Evolutionary conservation across 2,888 invertebrate species (phyloP).

Genomic region (Pemphredon lugubris): DNA sequence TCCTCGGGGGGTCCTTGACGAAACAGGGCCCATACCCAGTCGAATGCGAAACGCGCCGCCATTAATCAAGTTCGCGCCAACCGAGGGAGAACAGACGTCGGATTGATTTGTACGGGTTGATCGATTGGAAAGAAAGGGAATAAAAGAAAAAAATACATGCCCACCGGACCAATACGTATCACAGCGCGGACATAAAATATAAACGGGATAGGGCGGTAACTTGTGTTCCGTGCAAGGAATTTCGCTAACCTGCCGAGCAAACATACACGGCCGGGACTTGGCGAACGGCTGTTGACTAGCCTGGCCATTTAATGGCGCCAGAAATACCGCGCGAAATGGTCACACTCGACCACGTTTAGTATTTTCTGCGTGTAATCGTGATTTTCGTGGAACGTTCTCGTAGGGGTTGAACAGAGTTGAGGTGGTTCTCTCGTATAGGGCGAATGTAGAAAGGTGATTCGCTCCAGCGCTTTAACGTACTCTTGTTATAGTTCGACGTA

Average conservation of each 20-base stretch:
- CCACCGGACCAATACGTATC: slow-evolving; percentile 13
- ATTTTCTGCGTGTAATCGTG: slow-evolving; percentile 18
- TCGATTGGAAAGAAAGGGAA: slow-evolving; percentile 25
- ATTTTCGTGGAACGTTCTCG: slow-evolving; percentile 5
- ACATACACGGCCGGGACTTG: slow-evolving; percentile 32
- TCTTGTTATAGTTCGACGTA: too few relatives aligned
- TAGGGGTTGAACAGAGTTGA: not conserved
- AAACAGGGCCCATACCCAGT: slow-evolving; percentile 16
- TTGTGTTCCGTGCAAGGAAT: slow-evolving; percentile 50
- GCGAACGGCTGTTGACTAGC: slow-evolving; percentile 59
- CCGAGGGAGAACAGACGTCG: not conserved
- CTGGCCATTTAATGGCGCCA: slow-evolving; percentile 63
- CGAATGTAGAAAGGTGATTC: too few relatives aligned
- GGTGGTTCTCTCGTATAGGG: too few relatives aligned
- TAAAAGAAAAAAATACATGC: slow-evolving; percentile 11
- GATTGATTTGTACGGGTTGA: slow-evolving; percentile 17
- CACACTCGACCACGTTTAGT: slow-evolving; percentile 52
- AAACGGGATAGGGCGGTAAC: slow-evolving; percentile 33
- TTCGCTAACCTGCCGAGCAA: slow-evolving; percentile 59
- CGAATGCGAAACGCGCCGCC: slow-evolving; percentile 31
- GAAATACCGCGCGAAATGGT: slow-evolving; percentile 61
- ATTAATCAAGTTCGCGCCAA: slow-evolving; percentile 49
- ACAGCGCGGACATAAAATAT: slow-evolving; percentile 22
- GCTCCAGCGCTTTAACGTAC: too few relatives aligned
- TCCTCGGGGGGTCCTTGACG: slow-evolving; percentile 21